A percentile compares a stretch with the other conserved stretches of the same genome.
phyloP scores from a whole-genome alignment of 2,888 invertebrate genomes.

The Hypolimnas misippus region DNA sequence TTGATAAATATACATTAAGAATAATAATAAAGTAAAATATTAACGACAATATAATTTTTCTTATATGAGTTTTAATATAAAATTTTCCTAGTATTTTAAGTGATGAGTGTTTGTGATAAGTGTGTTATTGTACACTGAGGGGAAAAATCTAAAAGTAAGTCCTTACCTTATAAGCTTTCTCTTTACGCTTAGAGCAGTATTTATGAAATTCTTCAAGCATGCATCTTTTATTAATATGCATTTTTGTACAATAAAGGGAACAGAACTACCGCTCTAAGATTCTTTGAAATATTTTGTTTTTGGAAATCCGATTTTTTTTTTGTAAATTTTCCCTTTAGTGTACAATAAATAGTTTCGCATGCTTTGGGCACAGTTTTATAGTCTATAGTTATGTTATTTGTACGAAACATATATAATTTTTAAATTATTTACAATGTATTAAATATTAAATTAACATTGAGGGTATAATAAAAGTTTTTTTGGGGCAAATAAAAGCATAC shows the following conservation, averaged over 20 bases:
- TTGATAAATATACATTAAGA: too few species aligned
- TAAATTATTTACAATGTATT: too few species aligned
- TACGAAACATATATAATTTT: too few species aligned
- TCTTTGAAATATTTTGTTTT: constrained; percentile 38
- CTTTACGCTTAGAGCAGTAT: constrained; percentile 77
- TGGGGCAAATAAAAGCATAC: too few species aligned
- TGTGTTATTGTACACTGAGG: constrained; percentile 81
- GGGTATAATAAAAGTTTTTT: too few species aligned
- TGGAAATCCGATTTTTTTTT: constrained; percentile 26
- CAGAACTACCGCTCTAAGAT: constrained; percentile 77
- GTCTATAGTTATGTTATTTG: too few species aligned
- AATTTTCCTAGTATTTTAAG: neutral
- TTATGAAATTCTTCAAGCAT: constrained; percentile 61
- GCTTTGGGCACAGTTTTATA: constrained; percentile 44
- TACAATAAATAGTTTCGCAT: constrained; percentile 72
- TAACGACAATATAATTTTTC: too few species aligned
- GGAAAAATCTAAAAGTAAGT: constrained; percentile 78
- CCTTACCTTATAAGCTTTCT: constrained; percentile 64
- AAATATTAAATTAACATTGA: too few species aligned
- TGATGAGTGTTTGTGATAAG: constrained; percentile 9
- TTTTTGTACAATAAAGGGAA: constrained; percentile 82
- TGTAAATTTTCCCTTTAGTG: constrained; percentile 80
- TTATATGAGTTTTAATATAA: too few species aligned
- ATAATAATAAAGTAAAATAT: too few species aligned
- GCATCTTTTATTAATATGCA: constrained; percentile 58